Percentiles rank a stretch among this genome's conserved stretches.
These are phyloP conservation scores for Heloderma charlesbogerti DNA, from an alignment of 2,113 vertebrate species.

Conservation along the genomic window DNA sequence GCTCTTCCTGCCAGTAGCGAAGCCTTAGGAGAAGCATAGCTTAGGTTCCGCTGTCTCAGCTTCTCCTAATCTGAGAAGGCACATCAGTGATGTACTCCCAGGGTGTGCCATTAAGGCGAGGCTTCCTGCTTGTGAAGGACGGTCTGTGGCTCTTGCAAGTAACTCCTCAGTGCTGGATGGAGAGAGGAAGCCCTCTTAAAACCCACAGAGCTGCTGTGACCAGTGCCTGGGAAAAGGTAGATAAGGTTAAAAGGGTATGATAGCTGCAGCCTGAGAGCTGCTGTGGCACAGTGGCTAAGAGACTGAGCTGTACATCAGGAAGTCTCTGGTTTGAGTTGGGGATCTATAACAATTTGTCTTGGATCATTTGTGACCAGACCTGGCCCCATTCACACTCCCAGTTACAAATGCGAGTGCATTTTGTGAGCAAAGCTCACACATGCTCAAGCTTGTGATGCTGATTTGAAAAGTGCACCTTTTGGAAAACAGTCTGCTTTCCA, in stretches of 20 bases:
- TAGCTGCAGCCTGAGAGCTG: neutral
- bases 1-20: too few relatives aligned
- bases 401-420: too few relatives aligned
- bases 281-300: neutral
- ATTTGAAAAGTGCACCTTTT: too few relatives aligned
- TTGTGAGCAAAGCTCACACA: too few relatives aligned
- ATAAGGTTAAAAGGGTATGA: rapidly evolving
- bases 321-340: too few relatives aligned
- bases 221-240: neutral
- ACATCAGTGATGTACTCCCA: slow-evolving; percentile 42
- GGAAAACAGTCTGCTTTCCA: too few relatives aligned
- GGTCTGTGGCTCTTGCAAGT: slow-evolving; percentile 61
- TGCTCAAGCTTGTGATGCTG: too few relatives aligned
- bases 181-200: slow-evolving; percentile 63
- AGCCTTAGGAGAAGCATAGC: too few relatives aligned
- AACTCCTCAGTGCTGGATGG: slow-evolving; percentile 50
- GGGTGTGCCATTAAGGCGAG: slow-evolving; percentile 42
- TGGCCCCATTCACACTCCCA: too few relatives aligned
- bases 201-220: neutral
- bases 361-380: too few relatives aligned
- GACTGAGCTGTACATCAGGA: neutral
- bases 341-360: rapidly evolving
- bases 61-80: slow-evolving; percentile 49
- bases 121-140: slow-evolving; percentile 48
- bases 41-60: slow-evolving; percentile 19